Evolutionary conservation across 2,113 vertebrate species (phyloP).

Genomic region (Amazona vittata): DNA sequence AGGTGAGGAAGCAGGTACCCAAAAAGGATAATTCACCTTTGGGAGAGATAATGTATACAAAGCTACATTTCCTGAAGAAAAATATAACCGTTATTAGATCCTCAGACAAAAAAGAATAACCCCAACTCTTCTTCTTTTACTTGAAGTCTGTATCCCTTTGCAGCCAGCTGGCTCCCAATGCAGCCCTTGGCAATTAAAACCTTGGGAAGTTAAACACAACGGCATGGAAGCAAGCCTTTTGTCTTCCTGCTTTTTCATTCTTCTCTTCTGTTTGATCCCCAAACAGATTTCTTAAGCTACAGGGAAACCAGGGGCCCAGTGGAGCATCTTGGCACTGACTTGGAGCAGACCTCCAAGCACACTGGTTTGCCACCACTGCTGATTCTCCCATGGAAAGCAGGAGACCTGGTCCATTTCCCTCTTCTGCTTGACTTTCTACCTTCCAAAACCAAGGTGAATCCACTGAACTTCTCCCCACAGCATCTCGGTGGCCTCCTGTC

Average conservation of each 20-base stretch:
- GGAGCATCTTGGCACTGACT: not conserved
- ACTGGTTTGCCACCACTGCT: not conserved
- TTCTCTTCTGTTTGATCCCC: not conserved
- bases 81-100: not conserved
- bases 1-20: not conserved
- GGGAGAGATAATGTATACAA: not conserved
- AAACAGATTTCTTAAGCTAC: not conserved
- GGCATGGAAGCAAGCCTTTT: slow-evolving; percentile 7
- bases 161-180: slow-evolving; percentile 33
- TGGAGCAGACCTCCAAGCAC: not conserved
- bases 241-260: slow-evolving; percentile 23
- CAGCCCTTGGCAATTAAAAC: slow-evolving; percentile 22
- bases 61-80: not conserved
- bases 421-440: not conserved
- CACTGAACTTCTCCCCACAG: not conserved
- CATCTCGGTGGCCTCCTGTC: too few relatives aligned
- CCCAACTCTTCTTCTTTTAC: not conserved
- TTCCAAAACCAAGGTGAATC: not conserved
- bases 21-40: not conserved
- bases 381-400: not conserved
- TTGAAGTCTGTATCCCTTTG: not conserved
- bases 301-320: not conserved
- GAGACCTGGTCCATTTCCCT: not conserved
- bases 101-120: not conserved
- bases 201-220: slow-evolving; percentile 56